Evolutionary conservation across 2,797 vertebrate species (phyloP), one percentile per base, ranked within the genome.

Genomic region (Coracias cyanogaster): DNA sequence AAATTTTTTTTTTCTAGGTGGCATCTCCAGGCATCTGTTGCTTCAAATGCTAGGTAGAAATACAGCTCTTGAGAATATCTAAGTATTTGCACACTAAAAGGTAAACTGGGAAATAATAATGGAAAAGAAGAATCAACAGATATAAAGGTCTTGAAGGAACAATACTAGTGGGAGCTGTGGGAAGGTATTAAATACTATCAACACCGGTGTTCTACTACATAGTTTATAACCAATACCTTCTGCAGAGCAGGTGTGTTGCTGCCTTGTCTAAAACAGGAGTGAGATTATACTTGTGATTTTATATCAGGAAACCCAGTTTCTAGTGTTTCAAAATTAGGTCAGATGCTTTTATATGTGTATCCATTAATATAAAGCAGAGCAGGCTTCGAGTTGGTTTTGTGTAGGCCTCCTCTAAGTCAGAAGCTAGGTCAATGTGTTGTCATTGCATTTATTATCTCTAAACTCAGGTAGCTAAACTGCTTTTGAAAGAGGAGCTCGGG

Each of bases 301-400:
- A 12, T 21, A 25, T 24, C 26, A 73, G 24, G 16, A 91, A 46
- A 41, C 21, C 8, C 28, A 18, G 20, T 82, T 85, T 87, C 35
- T 55, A 35, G 35, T 49, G 20, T 84, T 80, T 86, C 45, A 39
- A 43, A 48, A 17, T 72, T 72, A 67, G 10, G 33, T 52, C 37
- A 72, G 31, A 29, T 48, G 24, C 4, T 72, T 72, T 58, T 66
- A 18, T 35, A 54, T 35, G 8, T 35, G 20, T 64, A 18, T 35
- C 33, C 31, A 24, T 43, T 19, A 65, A 72, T 31, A 65, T 5
- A 65, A 65, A 95, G 14, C 24, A 67, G 28, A 55, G 39, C 25
- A 51, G n/a, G 29, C 3, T 39, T 45, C 2, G 1, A 41, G 6
- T 0, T 1, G 0, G 3, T 54, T 72, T 39, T 77, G 33, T 24